These are phyloP conservation scores for Chloropsis cyanopogon DNA, from an alignment of 2,113 vertebrate species.

Conservation along the genomic window DNA sequence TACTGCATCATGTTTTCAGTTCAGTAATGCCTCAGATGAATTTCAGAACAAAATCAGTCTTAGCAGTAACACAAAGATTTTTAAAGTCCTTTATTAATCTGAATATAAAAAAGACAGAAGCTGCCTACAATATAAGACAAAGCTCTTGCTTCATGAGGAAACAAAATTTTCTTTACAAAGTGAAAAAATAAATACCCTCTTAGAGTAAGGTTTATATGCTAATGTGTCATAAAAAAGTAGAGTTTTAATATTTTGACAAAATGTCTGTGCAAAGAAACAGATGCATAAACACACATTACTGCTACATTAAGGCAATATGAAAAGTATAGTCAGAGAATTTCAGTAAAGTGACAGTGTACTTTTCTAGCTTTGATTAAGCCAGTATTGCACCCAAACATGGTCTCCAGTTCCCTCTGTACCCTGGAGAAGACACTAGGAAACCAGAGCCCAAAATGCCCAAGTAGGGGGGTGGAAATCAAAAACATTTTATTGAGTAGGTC, in stretches of 20 bases:
- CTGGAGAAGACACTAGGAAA: conserved; percentile 73
- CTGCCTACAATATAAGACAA: conserved; percentile 85
- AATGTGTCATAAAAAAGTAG: conserved; percentile 87
- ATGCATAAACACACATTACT: conserved; percentile 88
- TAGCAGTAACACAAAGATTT: not conserved
- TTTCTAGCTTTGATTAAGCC: conserved; percentile 82
- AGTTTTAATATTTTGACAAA: conserved; percentile 82
- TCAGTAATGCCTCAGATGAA: not conserved
- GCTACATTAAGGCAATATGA: conserved; percentile 98
- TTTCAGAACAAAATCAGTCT: not conserved
- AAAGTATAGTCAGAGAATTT: conserved; percentile 82
- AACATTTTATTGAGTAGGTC: conserved; percentile 19
- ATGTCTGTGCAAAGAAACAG: conserved; percentile 92
- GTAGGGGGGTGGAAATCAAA: conserved; percentile 37
- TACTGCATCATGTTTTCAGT: not conserved
- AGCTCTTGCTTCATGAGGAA: conserved; percentile 92
- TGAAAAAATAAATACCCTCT: conserved; percentile 91
- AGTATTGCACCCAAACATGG: conserved; percentile 89
- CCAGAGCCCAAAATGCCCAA: conserved; percentile 71
- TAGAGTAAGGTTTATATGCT: conserved; percentile 83
- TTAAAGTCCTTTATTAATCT: conserved; percentile 78
- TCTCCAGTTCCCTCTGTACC: conserved; percentile 77
- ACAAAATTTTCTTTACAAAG: conserved; percentile 89
- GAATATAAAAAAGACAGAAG: conserved; percentile 86
- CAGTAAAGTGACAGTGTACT: conserved; percentile 95